Percentiles rank a stretch among this genome's conserved stretches.
Conservation (phyloP, 1,140 invertebrate species). For the Coptotermes formosanus region DNA sequence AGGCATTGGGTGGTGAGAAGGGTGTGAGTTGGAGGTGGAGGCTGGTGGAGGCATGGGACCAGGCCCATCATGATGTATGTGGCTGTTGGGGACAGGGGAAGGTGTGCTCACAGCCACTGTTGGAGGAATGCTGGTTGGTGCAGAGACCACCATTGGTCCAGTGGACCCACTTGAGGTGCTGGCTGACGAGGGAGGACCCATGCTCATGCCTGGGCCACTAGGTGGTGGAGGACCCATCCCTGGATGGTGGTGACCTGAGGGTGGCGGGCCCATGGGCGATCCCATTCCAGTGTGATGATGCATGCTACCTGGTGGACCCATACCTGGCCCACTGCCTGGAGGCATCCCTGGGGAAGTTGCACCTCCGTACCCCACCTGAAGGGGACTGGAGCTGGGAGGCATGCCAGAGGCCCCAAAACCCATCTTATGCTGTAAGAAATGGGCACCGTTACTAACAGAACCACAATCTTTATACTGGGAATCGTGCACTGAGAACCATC, state of each 20-base stretch:
- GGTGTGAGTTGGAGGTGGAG: conserved; percentile 59
- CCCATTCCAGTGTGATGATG: conserved; percentile 39
- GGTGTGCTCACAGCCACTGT: conserved; percentile 37
- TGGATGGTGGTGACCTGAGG: conserved; percentile 45
- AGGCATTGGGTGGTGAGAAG: conserved; percentile 39
- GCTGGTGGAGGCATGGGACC: conserved; percentile 58
- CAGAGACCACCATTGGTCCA: conserved; percentile 28
- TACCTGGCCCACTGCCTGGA: conserved; percentile 47
- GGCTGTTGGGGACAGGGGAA: conserved; percentile 47
- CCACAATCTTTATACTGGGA: no score
- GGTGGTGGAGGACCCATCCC: conserved; percentile 53
- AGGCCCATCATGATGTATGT: conserved; percentile 53
- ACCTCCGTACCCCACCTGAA: conserved; percentile 49
- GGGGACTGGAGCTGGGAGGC: conserved; percentile 49
- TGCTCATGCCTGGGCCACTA: conserved; percentile 32
- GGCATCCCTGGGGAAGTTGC: not conserved
- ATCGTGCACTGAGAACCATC: no score
- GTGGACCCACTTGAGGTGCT: conserved; percentile 18
- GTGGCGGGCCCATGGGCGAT: conserved; percentile 43
- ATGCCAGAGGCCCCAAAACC: conserved; percentile 54
- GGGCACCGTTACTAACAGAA: conserved; percentile 32
- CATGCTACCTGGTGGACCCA: conserved; percentile 40
- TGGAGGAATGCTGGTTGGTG: conserved; percentile 29
- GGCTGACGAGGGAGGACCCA: conserved; percentile 30
- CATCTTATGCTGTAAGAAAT: conserved; percentile 59